phyloP scores from a whole-genome alignment of 92 coral and sea anemone genomes.

The Chrysogorgia sp. region DNA sequence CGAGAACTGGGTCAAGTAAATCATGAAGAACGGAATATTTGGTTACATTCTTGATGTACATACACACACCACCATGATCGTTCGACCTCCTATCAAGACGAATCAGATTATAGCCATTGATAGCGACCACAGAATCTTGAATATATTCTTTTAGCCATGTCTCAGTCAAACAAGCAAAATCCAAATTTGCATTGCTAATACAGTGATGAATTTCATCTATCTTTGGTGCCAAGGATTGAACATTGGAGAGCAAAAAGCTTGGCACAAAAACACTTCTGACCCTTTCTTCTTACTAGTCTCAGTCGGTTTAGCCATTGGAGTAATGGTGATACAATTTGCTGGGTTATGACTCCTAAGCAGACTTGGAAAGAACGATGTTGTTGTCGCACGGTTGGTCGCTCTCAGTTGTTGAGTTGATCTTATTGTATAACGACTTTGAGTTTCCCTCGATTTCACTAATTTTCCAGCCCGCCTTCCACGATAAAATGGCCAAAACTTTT shows the following conservation, averaged over 20 bases:
- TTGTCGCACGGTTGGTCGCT: too few relatives aligned
- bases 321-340: too few relatives aligned
- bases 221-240: constrained; percentile 30
- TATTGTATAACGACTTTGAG: too few relatives aligned
- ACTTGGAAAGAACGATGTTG: too few relatives aligned
- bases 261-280: constrained; percentile 35
- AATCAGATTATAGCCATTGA: constrained; percentile 12
- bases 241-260: constrained; percentile 39
- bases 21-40: background rate
- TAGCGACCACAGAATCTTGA: constrained; percentile 19
- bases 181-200: constrained; percentile 41
- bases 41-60: constrained; percentile 8
- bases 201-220: constrained; percentile 29
- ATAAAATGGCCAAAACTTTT: too few relatives aligned
- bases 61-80: constrained; percentile 45
- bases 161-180: constrained; percentile 38
- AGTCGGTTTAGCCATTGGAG: too few relatives aligned
- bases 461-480: too few relatives aligned
- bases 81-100: constrained; percentile 10
- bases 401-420: too few relatives aligned
- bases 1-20: constrained; percentile 1
- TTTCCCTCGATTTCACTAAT: too few relatives aligned
- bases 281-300: too few relatives aligned
- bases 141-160: constrained; percentile 49
- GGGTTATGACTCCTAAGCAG: too few relatives aligned